phyloP scores from a whole-genome alignment of 2,113 vertebrate species.

The Lipotes vexillifer region DNA sequence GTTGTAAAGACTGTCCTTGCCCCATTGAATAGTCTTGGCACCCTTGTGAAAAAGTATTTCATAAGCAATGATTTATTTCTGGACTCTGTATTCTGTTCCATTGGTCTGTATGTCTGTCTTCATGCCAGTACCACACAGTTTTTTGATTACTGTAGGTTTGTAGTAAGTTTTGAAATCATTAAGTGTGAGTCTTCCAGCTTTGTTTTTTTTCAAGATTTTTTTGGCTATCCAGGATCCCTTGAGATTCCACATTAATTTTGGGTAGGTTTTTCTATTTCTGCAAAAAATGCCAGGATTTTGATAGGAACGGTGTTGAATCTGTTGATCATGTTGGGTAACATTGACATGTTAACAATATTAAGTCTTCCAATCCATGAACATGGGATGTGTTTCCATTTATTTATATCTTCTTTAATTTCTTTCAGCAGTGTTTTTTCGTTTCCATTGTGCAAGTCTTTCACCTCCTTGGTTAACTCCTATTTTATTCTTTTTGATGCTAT shows the following conservation, averaged over 20 bases:
- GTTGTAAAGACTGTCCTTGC: neutral
- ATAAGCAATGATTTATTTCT: neutral
- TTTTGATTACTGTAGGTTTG: neutral
- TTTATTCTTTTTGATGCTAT: too few relatives aligned
- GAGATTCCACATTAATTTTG: neutral
- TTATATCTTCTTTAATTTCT: neutral
- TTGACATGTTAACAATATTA: neutral
- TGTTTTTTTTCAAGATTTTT: neutral
- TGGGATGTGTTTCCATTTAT: neutral
- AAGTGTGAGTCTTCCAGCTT: neutral
- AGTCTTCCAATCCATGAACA: neutral
- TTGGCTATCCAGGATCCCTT: neutral
- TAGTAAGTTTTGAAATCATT: neutral
- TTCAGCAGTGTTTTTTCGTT: neutral
- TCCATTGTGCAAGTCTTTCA: too few relatives aligned
- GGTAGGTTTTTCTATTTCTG: neutral
- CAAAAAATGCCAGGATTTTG: neutral
- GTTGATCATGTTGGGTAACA: neutral
- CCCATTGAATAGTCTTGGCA: neutral
- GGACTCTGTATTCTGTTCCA: neutral
- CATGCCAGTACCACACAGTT: neutral
- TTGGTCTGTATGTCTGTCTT: neutral
- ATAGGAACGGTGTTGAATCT: neutral
- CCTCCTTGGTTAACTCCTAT: too few relatives aligned
- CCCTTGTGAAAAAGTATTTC: neutral